A percentile compares a stretch with the other conserved stretches of the same genome.
phyloP scores from a whole-genome alignment of 2,113 vertebrate genomes.

The Cynopterus brachyotis region DNA sequence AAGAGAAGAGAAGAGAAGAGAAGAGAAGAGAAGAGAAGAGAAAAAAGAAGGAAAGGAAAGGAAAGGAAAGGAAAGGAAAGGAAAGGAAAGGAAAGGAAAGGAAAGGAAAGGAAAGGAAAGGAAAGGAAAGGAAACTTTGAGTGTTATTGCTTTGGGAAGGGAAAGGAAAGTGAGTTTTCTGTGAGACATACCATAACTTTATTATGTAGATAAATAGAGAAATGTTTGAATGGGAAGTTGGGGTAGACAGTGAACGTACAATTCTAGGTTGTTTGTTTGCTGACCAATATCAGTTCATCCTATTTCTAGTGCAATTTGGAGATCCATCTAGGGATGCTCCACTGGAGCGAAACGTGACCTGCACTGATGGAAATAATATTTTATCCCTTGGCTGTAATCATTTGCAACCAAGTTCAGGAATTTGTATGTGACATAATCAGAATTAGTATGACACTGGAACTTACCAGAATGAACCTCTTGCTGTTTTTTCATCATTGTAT shows the following conservation, averaged over 20 bases:
- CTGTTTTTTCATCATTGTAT: background rate
- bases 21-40: no score
- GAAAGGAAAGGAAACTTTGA: background rate
- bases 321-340: background rate
- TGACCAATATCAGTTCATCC: background rate
- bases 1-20: no score
- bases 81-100: no score
- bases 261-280: background rate
- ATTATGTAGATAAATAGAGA: background rate
- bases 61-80: no score
- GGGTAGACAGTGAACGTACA: background rate
- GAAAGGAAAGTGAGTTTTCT: background rate
- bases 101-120: no score
- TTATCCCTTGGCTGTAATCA: background rate
- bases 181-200: background rate
- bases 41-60: no score
- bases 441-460: background rate
- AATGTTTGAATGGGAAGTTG: background rate
- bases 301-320: background rate
- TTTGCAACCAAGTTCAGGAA: background rate
- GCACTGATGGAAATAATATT: background rate
- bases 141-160: background rate
- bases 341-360: background rate
- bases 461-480: background rate
- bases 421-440: background rate